Evolutionary conservation across 1,140 invertebrate species (phyloP).

Genomic region (Paralvinella palmiformis): DNA sequence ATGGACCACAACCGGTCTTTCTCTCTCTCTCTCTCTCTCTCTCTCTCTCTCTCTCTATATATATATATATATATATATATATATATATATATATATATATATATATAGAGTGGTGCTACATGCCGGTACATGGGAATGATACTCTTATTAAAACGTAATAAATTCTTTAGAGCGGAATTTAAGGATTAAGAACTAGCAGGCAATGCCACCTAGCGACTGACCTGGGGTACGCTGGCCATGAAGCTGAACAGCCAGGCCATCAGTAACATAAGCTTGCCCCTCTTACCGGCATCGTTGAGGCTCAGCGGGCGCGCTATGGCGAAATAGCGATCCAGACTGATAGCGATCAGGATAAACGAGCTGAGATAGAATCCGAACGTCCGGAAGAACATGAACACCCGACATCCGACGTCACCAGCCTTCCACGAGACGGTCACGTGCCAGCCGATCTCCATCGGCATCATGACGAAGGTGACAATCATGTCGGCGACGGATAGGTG

Average conservation of each 20-base stretch:
- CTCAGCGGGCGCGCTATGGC: conserved; percentile 69
- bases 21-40: too few relatives aligned
- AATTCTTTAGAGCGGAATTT: too few relatives aligned
- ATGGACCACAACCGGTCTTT: too few relatives aligned
- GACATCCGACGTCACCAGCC: conserved; percentile 68
- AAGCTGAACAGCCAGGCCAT: conserved; percentile 65
- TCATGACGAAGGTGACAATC: conserved; percentile 71
- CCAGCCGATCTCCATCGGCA: conserved; percentile 73
- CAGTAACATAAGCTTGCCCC: conserved; percentile 67
- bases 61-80: too few relatives aligned
- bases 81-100: too few relatives aligned
- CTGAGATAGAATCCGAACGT: conserved; percentile 79
- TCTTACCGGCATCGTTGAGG: conserved; percentile 60
- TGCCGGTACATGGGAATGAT: too few relatives aligned
- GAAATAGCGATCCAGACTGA: conserved; percentile 72
- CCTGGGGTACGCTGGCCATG: conserved; percentile 69
- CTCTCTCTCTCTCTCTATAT: too few relatives aligned
- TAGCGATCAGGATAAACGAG: conserved; percentile 72
- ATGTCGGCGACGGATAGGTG: conserved; percentile 73
- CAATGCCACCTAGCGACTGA: conserved; percentile 46
- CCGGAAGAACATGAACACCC: conserved; percentile 65
- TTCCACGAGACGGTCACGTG: conserved; percentile 70
- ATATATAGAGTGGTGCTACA: too few relatives aligned
- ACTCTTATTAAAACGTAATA: too few relatives aligned
- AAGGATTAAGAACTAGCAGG: too few relatives aligned